Percentiles rank a stretch among this genome's conserved stretches.
phyloP scores from a whole-genome alignment of 1,140 invertebrate species.

The Drosophila azteca region DNA sequence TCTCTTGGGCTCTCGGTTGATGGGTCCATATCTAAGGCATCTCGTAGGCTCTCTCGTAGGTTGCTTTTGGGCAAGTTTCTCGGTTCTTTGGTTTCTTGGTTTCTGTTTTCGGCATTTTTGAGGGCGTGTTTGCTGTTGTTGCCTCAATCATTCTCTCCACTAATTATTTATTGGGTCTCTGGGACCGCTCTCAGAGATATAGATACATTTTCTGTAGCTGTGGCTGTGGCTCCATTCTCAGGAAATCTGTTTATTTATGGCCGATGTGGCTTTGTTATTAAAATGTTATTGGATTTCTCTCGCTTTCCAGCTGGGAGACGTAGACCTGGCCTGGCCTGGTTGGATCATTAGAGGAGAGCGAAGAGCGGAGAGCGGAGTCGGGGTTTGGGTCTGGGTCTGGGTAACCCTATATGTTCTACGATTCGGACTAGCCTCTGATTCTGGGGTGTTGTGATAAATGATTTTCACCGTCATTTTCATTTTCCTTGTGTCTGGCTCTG shows the following conservation, averaged over 20 bases:
- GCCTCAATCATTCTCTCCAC: slow-evolving; percentile 34
- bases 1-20: slow-evolving; percentile 15
- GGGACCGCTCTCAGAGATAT: slow-evolving; percentile 55
- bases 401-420: slow-evolving; percentile 31
- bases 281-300: slow-evolving; percentile 82
- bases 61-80: slow-evolving; percentile 17
- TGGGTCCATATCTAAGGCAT: slow-evolving; percentile 53
- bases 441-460: slow-evolving; percentile 72
- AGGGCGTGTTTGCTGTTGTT: slow-evolving; percentile 62
- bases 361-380: neutral
- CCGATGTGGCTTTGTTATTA: slow-evolving; percentile 76
- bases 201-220: slow-evolving; percentile 75
- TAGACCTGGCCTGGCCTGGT: slow-evolving; percentile 1
- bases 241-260: slow-evolving; percentile 78
- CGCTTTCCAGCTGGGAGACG: slow-evolving; percentile 66
- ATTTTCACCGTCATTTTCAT: slow-evolving; percentile 60
- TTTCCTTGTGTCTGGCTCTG: slow-evolving; percentile 27
- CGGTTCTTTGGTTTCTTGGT: slow-evolving; percentile 28
- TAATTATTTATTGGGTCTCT: slow-evolving; percentile 72
- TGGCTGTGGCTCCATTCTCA: slow-evolving; percentile 44
- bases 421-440: neutral
- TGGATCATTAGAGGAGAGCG: slow-evolving; percentile 49
- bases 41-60: slow-evolving; percentile 21
- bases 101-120: slow-evolving; percentile 56
- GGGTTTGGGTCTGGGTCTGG: neutral